These are phyloP conservation scores for Bettongia penicillata DNA, from an alignment of 2,113 vertebrate genomes.

Conservation along the genomic window DNA sequence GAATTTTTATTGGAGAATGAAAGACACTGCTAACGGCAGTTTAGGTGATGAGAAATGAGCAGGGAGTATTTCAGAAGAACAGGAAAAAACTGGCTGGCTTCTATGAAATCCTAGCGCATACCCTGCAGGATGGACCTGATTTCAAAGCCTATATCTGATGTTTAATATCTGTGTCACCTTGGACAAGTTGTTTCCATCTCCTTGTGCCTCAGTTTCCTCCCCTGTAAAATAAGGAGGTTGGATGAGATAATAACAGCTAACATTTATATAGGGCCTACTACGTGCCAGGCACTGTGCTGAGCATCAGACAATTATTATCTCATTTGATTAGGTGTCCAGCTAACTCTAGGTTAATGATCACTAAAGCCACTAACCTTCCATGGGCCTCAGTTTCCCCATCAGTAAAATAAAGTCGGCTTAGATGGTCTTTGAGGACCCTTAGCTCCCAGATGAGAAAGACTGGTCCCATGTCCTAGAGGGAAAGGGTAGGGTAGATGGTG, in stretches of 20 bases:
- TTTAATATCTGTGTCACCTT: neutral
- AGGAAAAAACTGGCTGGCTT: neutral
- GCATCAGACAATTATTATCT: neutral
- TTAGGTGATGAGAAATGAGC: neutral
- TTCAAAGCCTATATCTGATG: neutral
- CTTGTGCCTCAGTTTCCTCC: rapidly evolving
- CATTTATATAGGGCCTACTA: neutral
- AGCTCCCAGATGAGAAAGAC: constrained; percentile 4
- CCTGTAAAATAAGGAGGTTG: neutral
- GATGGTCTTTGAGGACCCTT: neutral
- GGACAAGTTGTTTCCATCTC: neutral
- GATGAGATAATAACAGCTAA: neutral
- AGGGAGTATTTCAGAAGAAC: neutral
- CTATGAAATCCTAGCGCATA: neutral
- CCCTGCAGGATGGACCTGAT: neutral
- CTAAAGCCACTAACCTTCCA: neutral
- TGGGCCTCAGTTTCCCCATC: constrained; percentile 22
- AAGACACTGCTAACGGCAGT: neutral
- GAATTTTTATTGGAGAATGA: neutral
- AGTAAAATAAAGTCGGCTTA: neutral
- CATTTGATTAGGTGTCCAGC: neutral
- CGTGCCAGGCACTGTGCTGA: neutral
- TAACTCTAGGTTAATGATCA: neutral
- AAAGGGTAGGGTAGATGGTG: neutral
- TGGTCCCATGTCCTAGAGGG: neutral